Percentiles rank a stretch among this genome's conserved stretches.
Conservation (phyloP, 35 echinoderm and acorn worm species). For the Acanthaster planci region DNA sequence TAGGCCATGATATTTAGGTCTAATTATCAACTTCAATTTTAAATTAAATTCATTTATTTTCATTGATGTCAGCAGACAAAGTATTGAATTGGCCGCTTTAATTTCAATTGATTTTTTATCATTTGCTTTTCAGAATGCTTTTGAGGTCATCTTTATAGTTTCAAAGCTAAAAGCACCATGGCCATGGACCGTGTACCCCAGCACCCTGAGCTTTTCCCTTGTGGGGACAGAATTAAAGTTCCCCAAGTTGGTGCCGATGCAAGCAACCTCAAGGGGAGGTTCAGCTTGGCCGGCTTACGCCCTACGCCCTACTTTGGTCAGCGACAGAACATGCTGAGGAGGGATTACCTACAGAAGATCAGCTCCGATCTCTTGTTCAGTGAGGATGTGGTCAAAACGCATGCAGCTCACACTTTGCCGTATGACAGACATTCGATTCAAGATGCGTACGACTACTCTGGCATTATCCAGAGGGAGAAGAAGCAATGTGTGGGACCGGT, state of each 20-base stretch:
- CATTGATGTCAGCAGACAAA: no score
- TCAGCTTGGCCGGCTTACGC: not conserved
- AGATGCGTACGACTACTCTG: conserved; percentile 48
- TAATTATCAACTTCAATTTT: no score
- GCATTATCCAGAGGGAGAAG: conserved; percentile 45
- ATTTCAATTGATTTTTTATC: no score
- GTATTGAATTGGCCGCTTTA: no score
- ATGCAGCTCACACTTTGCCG: conserved; percentile 78
- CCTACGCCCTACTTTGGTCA: conserved; percentile 33
- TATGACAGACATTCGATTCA: conserved; percentile 64
- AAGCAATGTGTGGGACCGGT: conserved; percentile 8
- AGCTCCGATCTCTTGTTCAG: conserved; percentile 80
- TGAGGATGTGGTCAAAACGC: conserved; percentile 75
- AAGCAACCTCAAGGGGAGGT: conserved; percentile 30
- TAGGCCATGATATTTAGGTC: no score
- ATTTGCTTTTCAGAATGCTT: no score
- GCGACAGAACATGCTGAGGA: conserved; percentile 48
- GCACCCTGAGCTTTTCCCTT: conserved; percentile 72
- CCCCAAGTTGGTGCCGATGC: conserved; percentile 85
- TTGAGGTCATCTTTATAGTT: not conserved
- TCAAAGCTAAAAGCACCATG: not conserved
- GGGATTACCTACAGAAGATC: conserved; percentile 82
- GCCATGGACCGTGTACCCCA: conserved; percentile 20
- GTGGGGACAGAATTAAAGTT: conserved; percentile 82
- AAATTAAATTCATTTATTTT: no score